Base-by-base conservation (phyloP, 30 jellyfish, hydroid and myxozoan genomes). In the Rhopilema esculentum region DNA sequence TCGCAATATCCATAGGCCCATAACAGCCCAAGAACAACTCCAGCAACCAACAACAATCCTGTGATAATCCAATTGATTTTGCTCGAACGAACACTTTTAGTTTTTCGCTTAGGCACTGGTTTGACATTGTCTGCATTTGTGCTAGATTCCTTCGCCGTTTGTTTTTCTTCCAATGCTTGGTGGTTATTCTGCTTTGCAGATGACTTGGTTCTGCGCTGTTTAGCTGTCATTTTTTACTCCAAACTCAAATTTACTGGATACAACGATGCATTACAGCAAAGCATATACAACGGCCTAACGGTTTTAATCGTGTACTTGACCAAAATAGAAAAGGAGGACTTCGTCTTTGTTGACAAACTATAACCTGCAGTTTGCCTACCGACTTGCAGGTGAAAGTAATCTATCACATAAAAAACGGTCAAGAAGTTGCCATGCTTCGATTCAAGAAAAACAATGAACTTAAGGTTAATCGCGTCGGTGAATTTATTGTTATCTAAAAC, bases 391-490 rank as follows among this genome's bases (percentile, higher is more conserved):
- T 40, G 57, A 40, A 2, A 12, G 57, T 40, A 2, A 12, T 40
- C 57, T 40, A 2, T 40, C 12, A 6, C 12, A 12, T 12, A 40
- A n/a, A 40, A 12, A 40, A 40, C 57, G 92, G 69, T 84, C 92
- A 84, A 69, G 18, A 84, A 71, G 87, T 84, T 84, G 87, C 49
- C 79, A 71, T 72, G 80, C 79, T 50, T 84, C 87, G 53, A 31
- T 71, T 62, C 8, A 77, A 29, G 24, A 50, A 27, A 77, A 80
- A 22, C 72, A 50, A 75, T 40, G 6, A 40, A 40, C 12, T 40
- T 40, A 12, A 40, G 57, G 57, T 40, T 40, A 12, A 40, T 40
- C 57, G 57, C 6, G 6, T 40, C 57, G 12, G 12, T 40, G 57
- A 6, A 40, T 40, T 40, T 12, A 40, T 40, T 40, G 57, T 40